These are phyloP conservation scores for Chrysoperla carnea DNA, from an alignment of 1,140 invertebrate genomes.

Conservation along the genomic window DNA sequence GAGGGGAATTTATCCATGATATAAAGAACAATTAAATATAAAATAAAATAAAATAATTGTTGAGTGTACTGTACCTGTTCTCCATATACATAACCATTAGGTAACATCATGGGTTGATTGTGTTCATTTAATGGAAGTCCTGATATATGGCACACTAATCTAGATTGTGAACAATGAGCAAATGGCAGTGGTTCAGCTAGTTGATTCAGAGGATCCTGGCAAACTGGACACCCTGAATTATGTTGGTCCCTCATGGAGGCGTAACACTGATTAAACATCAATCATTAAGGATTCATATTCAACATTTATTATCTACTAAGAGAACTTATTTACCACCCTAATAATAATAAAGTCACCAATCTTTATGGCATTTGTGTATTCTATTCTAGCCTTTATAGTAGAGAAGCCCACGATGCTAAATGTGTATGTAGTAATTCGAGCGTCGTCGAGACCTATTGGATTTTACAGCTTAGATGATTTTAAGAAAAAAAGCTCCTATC, in stretches of 20 bases:
- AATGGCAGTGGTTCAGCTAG: conserved; percentile 77
- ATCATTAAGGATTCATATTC: conserved; percentile 4
- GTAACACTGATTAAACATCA: conserved; percentile 43
- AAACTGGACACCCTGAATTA: conserved; percentile 87
- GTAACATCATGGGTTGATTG: conserved; percentile 95
- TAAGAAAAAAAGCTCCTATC: no score
- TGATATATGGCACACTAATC: conserved; percentile 81
- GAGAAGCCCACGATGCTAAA: no score
- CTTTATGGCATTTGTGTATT: no score
- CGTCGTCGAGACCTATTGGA: no score
- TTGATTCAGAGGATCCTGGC: conserved; percentile 70
- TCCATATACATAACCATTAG: conserved; percentile 97
- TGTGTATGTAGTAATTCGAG: no score
- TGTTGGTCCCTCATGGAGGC: conserved; percentile 31
- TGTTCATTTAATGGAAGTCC: conserved; percentile 90
- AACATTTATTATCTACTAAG: neutral
- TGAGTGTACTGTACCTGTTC: conserved; percentile 52
- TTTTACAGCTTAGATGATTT: no score
- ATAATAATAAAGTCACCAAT: no score
- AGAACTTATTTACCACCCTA: no score
- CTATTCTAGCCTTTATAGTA: no score
- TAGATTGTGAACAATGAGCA: conserved; percentile 90
- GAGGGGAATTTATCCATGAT: no score
- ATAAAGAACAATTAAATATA: no score
- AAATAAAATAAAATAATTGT: neutral